Evolutionary conservation across 2,888 invertebrate species (phyloP), one percentile per base, ranked within the genome.

Genomic region (Fissipunctia ypsillon): DNA sequence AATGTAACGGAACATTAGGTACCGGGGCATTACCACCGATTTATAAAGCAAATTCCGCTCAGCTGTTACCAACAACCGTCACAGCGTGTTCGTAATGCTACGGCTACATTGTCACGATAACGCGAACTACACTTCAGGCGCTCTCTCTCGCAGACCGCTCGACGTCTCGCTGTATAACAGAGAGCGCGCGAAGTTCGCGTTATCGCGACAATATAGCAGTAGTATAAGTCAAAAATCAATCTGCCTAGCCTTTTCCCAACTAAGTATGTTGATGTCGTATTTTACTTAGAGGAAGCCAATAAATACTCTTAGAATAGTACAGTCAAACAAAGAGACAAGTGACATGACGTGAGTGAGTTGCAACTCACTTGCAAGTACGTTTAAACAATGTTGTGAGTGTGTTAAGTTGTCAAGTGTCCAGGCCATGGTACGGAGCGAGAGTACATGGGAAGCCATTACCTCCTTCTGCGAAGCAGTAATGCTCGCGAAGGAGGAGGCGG

Each of bases 1-100:
- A n/a, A n/a, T n/a, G n/a, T n/a, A 35, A 60, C 14, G 9, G 38
- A 38, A 59, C 28, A 50, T 72, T 80, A 77, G 78, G 71, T 54
- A 54, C 5, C 1, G 73, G 65, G 41, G 73, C 84, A 79, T 81
- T 88, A 82, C 81, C 74, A 76, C 80, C 84, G 88, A 93, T 93
- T 92, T 92, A 92, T 92, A 91, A 92, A 91, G 90, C 88, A 91
- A 93, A 94, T 93, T 91, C 83, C 74, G 76, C 84, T 90, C 91
- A 92, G 91, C 91, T 93, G 93, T 91, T 92, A 85, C 91, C 88
- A 57, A 88, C 85, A 85, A 80, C 84, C 81, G 78, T 76, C 85
- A 81, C 76, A 76, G 57, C 67, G 75, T 76, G 84, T 80, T 83
- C 73, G 81, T 67, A n/a, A n/a, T n/a, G n/a, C n/a, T n/a, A n/a